Base-by-base conservation (phyloP, 2,888 invertebrate species). In the Synanthedon formicaeformis region DNA sequence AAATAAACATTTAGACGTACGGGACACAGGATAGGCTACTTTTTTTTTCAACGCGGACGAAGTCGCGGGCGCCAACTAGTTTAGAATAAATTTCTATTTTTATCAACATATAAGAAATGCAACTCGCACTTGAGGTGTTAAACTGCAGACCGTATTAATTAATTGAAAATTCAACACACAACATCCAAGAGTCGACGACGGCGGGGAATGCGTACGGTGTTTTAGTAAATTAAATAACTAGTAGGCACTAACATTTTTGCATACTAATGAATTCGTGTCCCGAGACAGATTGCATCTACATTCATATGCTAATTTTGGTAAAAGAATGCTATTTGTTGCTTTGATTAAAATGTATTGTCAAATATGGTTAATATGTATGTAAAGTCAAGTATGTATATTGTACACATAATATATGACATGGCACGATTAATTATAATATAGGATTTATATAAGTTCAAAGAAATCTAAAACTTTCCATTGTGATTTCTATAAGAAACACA, bases 101-200 rank as follows among this genome's bases (percentile, higher is more conserved):
- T 23, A 23, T 23, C 23, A 23, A 23, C 23, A 23, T 23, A 23
- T 23, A 10, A 34, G 34, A 34, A n/a, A 34, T 34, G 34, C 10
- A 8, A 10, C 34, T 34, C 34, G 8, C 34, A 34, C 34, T 34
- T 34, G 34, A 34, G 10, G 34, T 10, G 34, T 34, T 45, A 45
- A 45, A 45, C 45, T 12, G 45, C 45, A 45, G 45, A 6, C 45
- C 45, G 45, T 45, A 45, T 45, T 45, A 64, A 64, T 64, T 66
- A 61, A 64, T 66, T 56, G 61, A 56, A 50, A 51, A 68, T 64
- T 64, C 64, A 51, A 54, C 54, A 58, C 59, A 54, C 59, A 58
- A 50, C 52, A 45, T 34, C 34, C 34, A 34, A 34, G 34, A 34
- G 34, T 34, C 34, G 50, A 54, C 34, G 50, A 54, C 50, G 53